Conservation (phyloP, 2,797 vertebrate species). For the Galago senegalensis region DNA sequence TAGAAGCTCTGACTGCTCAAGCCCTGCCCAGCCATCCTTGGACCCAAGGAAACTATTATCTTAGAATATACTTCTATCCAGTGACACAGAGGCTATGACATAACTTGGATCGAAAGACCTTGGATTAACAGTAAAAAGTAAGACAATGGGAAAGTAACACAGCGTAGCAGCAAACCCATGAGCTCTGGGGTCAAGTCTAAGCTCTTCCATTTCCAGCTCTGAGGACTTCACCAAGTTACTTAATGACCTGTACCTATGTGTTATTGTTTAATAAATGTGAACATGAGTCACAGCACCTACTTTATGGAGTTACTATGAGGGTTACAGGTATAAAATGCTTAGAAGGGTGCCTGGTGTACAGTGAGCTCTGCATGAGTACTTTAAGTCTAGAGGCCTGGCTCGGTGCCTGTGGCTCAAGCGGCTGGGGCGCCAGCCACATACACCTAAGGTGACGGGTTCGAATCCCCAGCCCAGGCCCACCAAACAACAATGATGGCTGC, state of each 20-base stretch:
- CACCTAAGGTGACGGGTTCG: too few relatives aligned
- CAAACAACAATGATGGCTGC: too few relatives aligned
- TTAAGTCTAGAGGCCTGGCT: not conserved
- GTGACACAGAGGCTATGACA: not conserved
- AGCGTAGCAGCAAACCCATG: not conserved
- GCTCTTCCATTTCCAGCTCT: not conserved
- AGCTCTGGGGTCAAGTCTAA: too few relatives aligned
- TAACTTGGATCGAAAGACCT: not conserved
- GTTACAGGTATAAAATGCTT: not conserved
- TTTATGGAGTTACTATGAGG: not conserved
- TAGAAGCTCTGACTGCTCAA: not conserved
- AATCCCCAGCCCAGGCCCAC: too few relatives aligned
- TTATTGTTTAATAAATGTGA: not conserved
- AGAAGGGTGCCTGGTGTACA: not conserved
- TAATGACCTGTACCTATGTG: not conserved
- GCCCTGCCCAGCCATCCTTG: not conserved
- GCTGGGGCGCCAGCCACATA: too few relatives aligned
- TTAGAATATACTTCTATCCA: not conserved
- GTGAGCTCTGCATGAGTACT: not conserved
- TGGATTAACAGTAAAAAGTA: not conserved
- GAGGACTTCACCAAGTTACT: not conserved
- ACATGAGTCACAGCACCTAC: not conserved
- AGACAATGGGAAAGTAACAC: not conserved
- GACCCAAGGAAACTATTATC: not conserved
- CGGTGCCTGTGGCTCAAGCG: too few relatives aligned